A percentile compares a stretch with the other conserved stretches of the same genome.
These are phyloP conservation scores for Arctia plantaginis DNA, from an alignment of 2,888 invertebrate genomes.

Conservation along the genomic window DNA sequence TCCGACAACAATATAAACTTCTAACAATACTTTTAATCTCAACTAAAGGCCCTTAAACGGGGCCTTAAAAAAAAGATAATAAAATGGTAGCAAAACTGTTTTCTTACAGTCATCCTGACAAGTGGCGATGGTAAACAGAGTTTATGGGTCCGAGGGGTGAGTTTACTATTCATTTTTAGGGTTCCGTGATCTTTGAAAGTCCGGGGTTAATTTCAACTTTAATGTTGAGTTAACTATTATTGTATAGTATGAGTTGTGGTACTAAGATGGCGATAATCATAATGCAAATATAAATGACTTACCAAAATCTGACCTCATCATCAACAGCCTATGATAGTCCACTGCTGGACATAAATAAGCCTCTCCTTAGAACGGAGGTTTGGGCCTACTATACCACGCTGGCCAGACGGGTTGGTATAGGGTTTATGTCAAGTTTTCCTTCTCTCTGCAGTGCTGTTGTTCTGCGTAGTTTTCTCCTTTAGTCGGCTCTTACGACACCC, in stretches of 20 bases:
- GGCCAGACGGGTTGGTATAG: too few relatives aligned
- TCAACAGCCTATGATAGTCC: too few relatives aligned
- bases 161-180: conserved; percentile 68
- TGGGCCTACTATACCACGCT: too few relatives aligned
- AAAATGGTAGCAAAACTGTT: conserved; percentile 69
- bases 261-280: neutral
- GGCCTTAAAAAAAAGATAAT: conserved; percentile 57
- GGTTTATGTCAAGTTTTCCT: too few relatives aligned
- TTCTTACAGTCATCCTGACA: conserved; percentile 75
- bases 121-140: conserved; percentile 76
- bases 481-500: too few relatives aligned
- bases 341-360: too few relatives aligned
- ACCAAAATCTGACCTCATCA: neutral
- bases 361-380: too few relatives aligned
- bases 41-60: conserved; percentile 55
- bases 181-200: conserved; percentile 33
- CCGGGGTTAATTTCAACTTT: conserved; percentile 7
- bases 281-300: too few relatives aligned
- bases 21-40: conserved; percentile 57
- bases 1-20: conserved; percentile 50
- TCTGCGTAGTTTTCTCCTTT: too few relatives aligned
- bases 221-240: neutral
- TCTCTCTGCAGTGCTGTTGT: too few relatives aligned
- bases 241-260: neutral
- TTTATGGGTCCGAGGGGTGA: conserved; percentile 72